Evolutionary conservation across 2,797 vertebrate species (phyloP), one percentile per base, ranked within the genome.

Genomic region (Acrossocheilus wenchowensis): DNA sequence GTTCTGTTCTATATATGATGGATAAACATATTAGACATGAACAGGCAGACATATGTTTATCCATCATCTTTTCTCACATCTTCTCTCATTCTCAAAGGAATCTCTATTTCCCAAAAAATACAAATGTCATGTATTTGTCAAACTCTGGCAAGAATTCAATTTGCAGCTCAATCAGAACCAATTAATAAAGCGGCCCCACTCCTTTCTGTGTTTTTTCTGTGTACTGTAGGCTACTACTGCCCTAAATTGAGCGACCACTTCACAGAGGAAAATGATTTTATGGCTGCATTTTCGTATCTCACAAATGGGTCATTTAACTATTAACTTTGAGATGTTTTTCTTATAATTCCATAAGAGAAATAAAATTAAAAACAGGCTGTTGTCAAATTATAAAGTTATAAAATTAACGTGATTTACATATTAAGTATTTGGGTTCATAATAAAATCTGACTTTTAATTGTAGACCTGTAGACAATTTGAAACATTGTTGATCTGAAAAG

Each of bases 141-240:
- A 68, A 87, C 62, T 82, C 50, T 6, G n/a, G 71, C 57, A 85
- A 79, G 36, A 71, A 85, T 69, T 45, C n/a, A 23, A 78, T 85
- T 79, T 66, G 78, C 57, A 36, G 60, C 85, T 81, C 69, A 86
- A 86, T 74, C 78, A 80, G 57, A 81, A 57, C 15, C 71, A 82
- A 77, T 87, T 82, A 57, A 78, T 48, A 54, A 82, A 54, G 45
- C 14, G 26, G 8, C 10, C 60, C 2, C 48, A 9, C 52, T 73
- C 52, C 69, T 73, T 39, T 21, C 43, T 52, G 39, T 19, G 23
- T 17, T 69, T 43, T 50, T 17, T 15, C 15, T 26, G 9, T 81
- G 64, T 30, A 68, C 66, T 81, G 64, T 71, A 34, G 15, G 48
- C 26, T 54, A 23, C 54, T 57, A 57, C 54, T 57, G 2, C 21